Conservation (phyloP, 2,888 invertebrate genomes). For the Myopa testacea region DNA sequence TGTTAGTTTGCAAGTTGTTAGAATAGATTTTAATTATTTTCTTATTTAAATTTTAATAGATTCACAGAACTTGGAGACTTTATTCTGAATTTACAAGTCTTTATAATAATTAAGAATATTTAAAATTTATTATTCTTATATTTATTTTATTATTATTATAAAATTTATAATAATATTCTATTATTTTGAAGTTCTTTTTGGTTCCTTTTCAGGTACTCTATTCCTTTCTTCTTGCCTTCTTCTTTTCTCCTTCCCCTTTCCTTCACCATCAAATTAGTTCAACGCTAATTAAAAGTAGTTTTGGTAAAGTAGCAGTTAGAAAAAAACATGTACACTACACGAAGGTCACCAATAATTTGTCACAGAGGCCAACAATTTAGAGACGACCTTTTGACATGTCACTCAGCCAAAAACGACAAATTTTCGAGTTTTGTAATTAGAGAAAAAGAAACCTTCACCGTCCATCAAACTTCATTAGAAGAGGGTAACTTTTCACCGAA, state of each 20-base stretch:
- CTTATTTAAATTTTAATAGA: too few relatives aligned
- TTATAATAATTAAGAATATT: too few relatives aligned
- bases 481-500: neutral
- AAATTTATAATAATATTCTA: too few relatives aligned
- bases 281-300: neutral
- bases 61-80: too few relatives aligned
- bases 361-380: slow-evolving; percentile 22
- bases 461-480: too few relatives aligned
- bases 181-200: too few relatives aligned
- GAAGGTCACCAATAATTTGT: slow-evolving; percentile 24
- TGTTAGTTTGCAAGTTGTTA: too few relatives aligned
- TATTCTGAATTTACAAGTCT: too few relatives aligned
- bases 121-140: too few relatives aligned
- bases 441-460: neutral
- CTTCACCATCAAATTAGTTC: neutral
- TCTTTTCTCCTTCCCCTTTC: neutral
- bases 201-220: too few relatives aligned
- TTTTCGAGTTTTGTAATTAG: slow-evolving; percentile 12
- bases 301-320: neutral
- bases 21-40: too few relatives aligned
- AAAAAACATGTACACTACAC: neutral
- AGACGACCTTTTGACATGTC: slow-evolving; percentile 29
- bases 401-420: slow-evolving; percentile 4
- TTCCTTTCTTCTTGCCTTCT: neutral
- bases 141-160: too few relatives aligned